Base-by-base conservation (phyloP, 2,888 invertebrate genomes). In the Lithophane leautieri region DNA sequence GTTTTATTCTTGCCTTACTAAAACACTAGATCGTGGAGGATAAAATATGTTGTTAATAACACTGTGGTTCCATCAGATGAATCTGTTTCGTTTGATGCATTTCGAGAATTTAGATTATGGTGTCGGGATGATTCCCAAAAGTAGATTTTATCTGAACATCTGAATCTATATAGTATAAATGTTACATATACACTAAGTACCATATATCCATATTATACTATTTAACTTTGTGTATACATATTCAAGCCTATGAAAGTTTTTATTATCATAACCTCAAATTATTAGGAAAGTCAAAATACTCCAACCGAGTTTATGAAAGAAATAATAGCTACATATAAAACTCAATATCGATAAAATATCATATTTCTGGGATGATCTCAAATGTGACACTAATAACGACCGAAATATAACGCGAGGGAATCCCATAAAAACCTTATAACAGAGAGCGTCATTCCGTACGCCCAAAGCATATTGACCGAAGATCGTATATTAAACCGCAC, bases 401-500 rank as follows among this genome's bases (percentile, higher is more conserved):
- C 79, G 81, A 85, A 86, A 88, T 83, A 79, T 77, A 81, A 83
- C 77, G 81, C 79, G 80, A 79, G 73, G 73, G 77, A 81, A 75
- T 75, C 68, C 73, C 79, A 87, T 86, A 87, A 86, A 86, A 86
- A 86, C 82, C 73, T 73, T 76, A 78, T 81, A 86, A 78, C 71
- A 73, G 74, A 73, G 68, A 76, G 67, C 60, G 67, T 73, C 79
- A 79, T 78, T 81, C 75, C 60, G 47, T 83, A 67, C 76, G 62
- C 82, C 83, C 72, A 76, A 76, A 79, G 76, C 71, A 66, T 82
- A 81, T 85, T 83, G 78, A 84, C 84, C 79, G 80, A 85, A 84
- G 86, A 86, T 85, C 85, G 83, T 83, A 76, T 82, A 89, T 90
- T 89, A 88, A 90, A 93, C 94, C 94, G 85, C 94, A 92, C 86